These are phyloP conservation scores for Trichomycterus rosablanca DNA, from an alignment of 2,113 vertebrate genomes.

Conservation along the genomic window DNA sequence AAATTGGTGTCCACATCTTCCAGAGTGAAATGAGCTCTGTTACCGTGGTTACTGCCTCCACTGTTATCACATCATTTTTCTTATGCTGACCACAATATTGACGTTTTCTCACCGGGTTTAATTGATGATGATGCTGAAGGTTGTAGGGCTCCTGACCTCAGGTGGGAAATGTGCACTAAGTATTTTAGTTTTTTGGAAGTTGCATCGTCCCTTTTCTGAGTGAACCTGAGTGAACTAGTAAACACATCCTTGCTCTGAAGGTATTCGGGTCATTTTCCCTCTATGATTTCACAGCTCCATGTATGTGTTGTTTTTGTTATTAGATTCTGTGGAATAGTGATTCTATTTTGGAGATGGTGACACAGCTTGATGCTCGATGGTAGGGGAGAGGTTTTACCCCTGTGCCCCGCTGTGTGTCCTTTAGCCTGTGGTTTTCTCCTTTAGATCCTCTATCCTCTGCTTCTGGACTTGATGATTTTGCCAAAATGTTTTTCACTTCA, in stretches of 20 bases:
- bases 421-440: conserved; percentile 15
- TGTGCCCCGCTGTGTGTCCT: conserved; percentile 33
- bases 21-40: not conserved
- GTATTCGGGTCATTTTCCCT: conserved; percentile 7
- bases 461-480: too few species aligned
- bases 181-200: conserved; percentile 3
- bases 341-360: conserved; percentile 21
- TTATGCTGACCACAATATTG: conserved; percentile 31
- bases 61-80: conserved; percentile 2
- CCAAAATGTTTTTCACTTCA: too few species aligned
- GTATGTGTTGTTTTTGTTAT: conserved; percentile 23
- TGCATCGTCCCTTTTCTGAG: not conserved
- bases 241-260: too few species aligned
- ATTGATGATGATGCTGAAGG: not conserved
- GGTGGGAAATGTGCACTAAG: conserved; percentile 1
- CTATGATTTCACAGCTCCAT: conserved; percentile 14
- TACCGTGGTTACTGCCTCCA: not conserved
- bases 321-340: conserved; percentile 6
- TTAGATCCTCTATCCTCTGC: too few species aligned
- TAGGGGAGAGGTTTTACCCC: conserved; percentile 13
- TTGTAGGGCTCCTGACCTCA: too few species aligned
- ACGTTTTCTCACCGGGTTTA: conserved; percentile 34
- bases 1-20: too few species aligned
- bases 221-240: too few species aligned
- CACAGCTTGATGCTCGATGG: not conserved